phyloP scores from a whole-genome alignment of 2,888 invertebrate genomes.

The Clitarchus hookeri region DNA sequence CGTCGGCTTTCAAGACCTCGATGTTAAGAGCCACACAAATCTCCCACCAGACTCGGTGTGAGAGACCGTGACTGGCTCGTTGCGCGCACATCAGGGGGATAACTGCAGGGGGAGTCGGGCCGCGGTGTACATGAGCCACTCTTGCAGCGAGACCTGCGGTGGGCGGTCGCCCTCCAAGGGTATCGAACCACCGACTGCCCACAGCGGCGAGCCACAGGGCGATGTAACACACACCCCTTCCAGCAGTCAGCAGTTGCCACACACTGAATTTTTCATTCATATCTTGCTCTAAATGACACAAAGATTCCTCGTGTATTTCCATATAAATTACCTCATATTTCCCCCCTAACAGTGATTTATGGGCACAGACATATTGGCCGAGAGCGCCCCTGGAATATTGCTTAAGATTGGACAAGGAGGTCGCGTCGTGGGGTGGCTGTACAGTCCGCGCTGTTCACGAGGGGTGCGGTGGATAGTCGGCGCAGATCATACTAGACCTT shows the following conservation, averaged over 20 bases:
- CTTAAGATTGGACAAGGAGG: conserved; percentile 25
- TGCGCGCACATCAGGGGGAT: no score
- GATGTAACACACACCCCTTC: background rate
- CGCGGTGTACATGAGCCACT: no score
- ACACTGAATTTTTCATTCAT: conserved; percentile 48
- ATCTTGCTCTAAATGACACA: conserved; percentile 46
- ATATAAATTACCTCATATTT: conserved; percentile 62
- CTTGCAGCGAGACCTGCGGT: background rate
- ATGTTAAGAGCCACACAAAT: no score
- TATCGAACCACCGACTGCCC: background rate
- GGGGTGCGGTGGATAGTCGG: background rate
- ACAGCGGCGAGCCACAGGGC: background rate
- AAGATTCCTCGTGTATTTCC: conserved; percentile 53
- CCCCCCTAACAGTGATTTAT: conserved; percentile 59
- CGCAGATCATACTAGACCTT: background rate
- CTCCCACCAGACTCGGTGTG: no score
- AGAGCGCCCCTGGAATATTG: conserved; percentile 29
- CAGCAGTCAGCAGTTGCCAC: conserved; percentile 20
- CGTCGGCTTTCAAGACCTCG: no score
- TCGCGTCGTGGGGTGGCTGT: background rate
- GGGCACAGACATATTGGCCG: conserved; percentile 57
- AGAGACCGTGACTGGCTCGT: no score
- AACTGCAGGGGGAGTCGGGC: no score
- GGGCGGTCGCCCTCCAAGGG: background rate
- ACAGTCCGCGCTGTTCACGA: background rate